Evolutionary conservation across 2,113 vertebrate species (phyloP).

Genomic region (Potamarius usumacintae): DNA sequence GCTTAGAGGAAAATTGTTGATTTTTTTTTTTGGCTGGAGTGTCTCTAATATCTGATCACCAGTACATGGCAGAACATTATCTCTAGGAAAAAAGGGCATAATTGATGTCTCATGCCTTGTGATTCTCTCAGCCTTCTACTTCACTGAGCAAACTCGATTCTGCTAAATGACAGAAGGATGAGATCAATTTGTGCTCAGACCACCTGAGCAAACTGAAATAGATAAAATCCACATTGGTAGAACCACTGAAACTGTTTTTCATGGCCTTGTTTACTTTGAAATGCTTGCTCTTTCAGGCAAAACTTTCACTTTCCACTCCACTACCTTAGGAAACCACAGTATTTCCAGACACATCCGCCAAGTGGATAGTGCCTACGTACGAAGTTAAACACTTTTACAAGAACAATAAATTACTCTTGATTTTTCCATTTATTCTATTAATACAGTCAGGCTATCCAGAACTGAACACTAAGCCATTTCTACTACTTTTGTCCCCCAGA

Average conservation of each 20-base stretch:
- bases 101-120: constrained; percentile 20
- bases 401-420: constrained; percentile 3
- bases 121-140: constrained; percentile 26
- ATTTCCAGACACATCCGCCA: constrained; percentile 53
- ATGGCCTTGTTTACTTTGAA: neutral
- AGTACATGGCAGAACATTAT: neutral
- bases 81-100: neutral
- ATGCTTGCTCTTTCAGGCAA: constrained; percentile 4
- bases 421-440: constrained; percentile 38
- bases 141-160: constrained; percentile 58
- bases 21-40: neutral
- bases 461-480: neutral
- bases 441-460: neutral
- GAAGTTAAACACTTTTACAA: constrained; percentile 1
- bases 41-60: constrained; percentile 7
- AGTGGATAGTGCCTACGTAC: constrained; percentile 20
- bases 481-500: neutral
- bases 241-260: constrained; percentile 28
- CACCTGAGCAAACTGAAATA: constrained; percentile 10
- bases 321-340: constrained; percentile 49
- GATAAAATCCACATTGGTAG: neutral
- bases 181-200: constrained; percentile 43
- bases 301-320: constrained; percentile 30
- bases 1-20: neutral
- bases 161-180: constrained; percentile 58